These are phyloP conservation scores for Nymphalis urticae DNA, from an alignment of 2,888 invertebrate genomes.

Conservation along the genomic window DNA sequence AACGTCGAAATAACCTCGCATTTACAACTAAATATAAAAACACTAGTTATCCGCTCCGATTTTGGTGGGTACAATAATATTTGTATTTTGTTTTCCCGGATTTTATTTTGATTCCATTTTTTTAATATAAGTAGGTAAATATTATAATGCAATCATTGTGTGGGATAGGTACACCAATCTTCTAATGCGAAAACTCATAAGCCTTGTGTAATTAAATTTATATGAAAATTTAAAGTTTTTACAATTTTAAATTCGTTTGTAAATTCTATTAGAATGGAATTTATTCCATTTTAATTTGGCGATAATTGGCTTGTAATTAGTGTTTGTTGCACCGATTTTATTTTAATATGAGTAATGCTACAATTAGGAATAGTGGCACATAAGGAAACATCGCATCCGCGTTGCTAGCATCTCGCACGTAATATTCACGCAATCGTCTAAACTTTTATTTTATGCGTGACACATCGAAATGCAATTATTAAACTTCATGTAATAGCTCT, in stretches of 20 bases:
- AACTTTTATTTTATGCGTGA: slow-evolving; percentile 16
- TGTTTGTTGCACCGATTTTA: not conserved
- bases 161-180: too few species aligned
- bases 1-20: too few species aligned
- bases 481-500: slow-evolving; percentile 8
- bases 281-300: too few species aligned
- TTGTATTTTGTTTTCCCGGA: too few species aligned
- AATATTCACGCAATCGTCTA: slow-evolving; percentile 25
- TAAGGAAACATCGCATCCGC: slow-evolving; percentile 10
- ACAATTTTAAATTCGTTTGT: too few species aligned
- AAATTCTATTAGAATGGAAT: too few species aligned
- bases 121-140: too few species aligned
- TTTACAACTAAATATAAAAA: not conserved
- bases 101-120: too few species aligned
- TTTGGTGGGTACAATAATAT: not conserved
- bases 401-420: slow-evolving; percentile 22
- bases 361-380: slow-evolving; percentile 14
- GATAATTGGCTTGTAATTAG: not conserved
- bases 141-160: too few species aligned
- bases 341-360: slow-evolving; percentile 1
- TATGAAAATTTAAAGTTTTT: too few species aligned
- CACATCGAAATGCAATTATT: slow-evolving; percentile 24
- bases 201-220: too few species aligned
- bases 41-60: not conserved
- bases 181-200: too few species aligned